These are phyloP conservation scores for Ganaspis brasiliensis DNA, from an alignment of 2,888 invertebrate genomes.

Conservation along the genomic window DNA sequence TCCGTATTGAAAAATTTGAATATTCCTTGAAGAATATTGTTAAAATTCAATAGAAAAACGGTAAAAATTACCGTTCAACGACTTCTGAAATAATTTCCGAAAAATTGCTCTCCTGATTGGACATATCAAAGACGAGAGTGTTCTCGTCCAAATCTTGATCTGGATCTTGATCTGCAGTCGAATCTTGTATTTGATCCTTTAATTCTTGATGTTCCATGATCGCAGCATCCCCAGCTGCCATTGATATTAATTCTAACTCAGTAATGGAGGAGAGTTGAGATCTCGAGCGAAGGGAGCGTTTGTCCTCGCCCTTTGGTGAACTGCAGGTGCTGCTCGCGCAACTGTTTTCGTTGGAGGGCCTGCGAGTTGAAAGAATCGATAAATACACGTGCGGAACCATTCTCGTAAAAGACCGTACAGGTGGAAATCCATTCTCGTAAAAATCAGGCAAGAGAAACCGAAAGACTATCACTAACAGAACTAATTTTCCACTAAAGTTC, in stretches of 20 bases:
- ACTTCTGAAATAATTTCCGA: conserved; percentile 36
- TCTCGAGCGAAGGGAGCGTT: conserved; percentile 63
- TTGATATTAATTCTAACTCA: conserved; percentile 54
- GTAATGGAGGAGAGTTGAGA: conserved; percentile 66
- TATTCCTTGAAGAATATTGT: conserved; percentile 45
- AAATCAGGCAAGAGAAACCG: conserved; percentile 18
- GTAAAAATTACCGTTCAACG: conserved; percentile 53
- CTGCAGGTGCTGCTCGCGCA: conserved; percentile 66
- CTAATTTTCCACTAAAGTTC: conserved; percentile 11
- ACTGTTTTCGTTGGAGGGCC: conserved; percentile 62
- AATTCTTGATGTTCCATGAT: conserved; percentile 29
- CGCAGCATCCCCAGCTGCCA: conserved; percentile 48
- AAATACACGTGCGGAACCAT: conserved; percentile 12
- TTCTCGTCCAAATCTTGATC: conserved; percentile 48
- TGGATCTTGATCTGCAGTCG: conserved; percentile 44
- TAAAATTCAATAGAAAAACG: conserved; percentile 45
- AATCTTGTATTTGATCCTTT: background rate
- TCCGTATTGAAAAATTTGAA: too few relatives aligned
- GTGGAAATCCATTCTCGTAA: conserved; percentile 31
- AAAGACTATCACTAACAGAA: background rate
- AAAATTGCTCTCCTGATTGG: conserved; percentile 50
- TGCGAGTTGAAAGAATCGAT: conserved; percentile 20
- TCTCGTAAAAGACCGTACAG: conserved; percentile 27
- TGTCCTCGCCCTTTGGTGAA: conserved; percentile 63
- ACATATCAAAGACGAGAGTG: conserved; percentile 56